A percentile compares a stretch with the other conserved stretches of the same genome.
Conservation (phyloP, 2,888 invertebrate genomes). For the Choreutis nemorana region DNA sequence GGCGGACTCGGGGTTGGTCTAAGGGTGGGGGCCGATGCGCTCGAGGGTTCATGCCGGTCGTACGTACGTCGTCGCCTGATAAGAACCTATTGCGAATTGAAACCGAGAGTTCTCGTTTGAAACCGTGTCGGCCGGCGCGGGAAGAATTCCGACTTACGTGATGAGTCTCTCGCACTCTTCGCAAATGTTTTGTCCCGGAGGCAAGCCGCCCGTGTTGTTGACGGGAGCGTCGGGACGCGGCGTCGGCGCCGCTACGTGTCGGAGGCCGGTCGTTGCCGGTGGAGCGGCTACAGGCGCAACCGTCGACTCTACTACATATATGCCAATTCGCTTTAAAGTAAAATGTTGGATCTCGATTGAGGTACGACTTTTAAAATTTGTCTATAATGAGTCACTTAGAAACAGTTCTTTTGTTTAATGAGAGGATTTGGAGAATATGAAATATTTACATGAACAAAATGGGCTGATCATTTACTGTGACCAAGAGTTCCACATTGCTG, state of each 20-base stretch:
- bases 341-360: too few relatives aligned
- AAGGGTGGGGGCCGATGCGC: conserved; percentile 5
- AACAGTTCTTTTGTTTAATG: too few relatives aligned
- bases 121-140: conserved; percentile 71
- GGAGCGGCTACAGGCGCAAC: conserved; percentile 32
- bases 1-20: not conserved
- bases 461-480: too few relatives aligned
- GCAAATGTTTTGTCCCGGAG: conserved; percentile 93
- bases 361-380: too few relatives aligned
- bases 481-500: too few relatives aligned
- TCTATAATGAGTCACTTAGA: too few relatives aligned
- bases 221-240: conserved; percentile 67
- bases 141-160: conserved; percentile 87
- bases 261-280: conserved; percentile 64
- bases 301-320: conserved; percentile 36
- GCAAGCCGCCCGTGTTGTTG: conserved; percentile 76
- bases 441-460: too few relatives aligned
- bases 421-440: too few relatives aligned
- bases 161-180: conserved; percentile 97
- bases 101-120: conserved; percentile 39
- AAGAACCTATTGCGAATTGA: not conserved
- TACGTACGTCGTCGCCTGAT: too few relatives aligned
- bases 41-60: too few relatives aligned
- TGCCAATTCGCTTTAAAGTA: conserved; percentile 31
- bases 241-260: conserved; percentile 81